Base-by-base conservation (phyloP, 2,888 invertebrate species). In the Zygogramma bicolorata region DNA sequence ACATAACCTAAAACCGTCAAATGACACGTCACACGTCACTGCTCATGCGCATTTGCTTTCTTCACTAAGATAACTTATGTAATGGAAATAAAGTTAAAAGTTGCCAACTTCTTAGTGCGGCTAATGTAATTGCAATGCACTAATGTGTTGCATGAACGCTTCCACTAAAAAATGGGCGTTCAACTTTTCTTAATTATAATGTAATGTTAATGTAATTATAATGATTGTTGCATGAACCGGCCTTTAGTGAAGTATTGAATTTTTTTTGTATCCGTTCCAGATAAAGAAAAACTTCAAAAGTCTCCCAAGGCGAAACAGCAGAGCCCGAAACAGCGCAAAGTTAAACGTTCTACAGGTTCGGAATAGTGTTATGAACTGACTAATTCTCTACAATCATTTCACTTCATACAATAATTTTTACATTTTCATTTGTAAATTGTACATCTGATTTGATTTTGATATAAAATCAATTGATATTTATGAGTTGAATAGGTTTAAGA, bases 301-400 rank as follows among this genome's bases (percentile, higher is more conserved):
- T 83, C 83, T 15, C 84, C 83, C 3, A 83, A 83, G 76, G 80
- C 81, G 29, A 90, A 84, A 34, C 65, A 60, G 46, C 93, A 93
- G 84, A 94, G 94, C 77, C 81, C 79, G 88, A 88, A 84, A 91
- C 90, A 84, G 53, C 91, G 95, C 84, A 95, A 94, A 88, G 91
- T 91, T 53, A 94, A 94, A 87, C 91, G 93, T 86, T 89, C 92
- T 65, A 92, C 91, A 62, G 93, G 93, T 78, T 92, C 92, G 18
- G 86, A 86, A 80, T 86, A 85, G 80, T 80, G 74, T 63, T 67
- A 68, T 1, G 59, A 71, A 46, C n/a, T 65, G 75, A 75, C 75
- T 75, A 72, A 74, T 61, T 69, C 57, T 66, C 49, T 31, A 46
- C 20, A 27, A 49, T 57, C 40, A 25, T 60, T 70, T 71, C 71